A percentile compares a stretch with the other conserved stretches of the same genome.
Evolutionary conservation across 2,113 vertebrate species (phyloP).

Genomic region (Otolemur garnettii): DNA sequence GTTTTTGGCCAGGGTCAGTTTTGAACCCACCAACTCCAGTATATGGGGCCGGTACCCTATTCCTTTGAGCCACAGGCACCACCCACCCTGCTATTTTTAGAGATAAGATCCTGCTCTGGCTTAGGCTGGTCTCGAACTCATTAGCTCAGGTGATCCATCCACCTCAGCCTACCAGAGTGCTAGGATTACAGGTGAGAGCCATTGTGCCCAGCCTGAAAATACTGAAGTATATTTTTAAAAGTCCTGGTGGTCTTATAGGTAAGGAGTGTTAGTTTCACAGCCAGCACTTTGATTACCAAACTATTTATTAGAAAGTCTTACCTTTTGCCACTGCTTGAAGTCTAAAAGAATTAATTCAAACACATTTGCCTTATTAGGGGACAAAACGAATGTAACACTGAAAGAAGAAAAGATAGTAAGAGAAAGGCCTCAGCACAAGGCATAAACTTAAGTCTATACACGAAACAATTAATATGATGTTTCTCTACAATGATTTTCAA

Average conservation of each 20-base stretch:
- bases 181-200: too few relatives aligned
- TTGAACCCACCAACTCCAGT: too few relatives aligned
- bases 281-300: not conserved
- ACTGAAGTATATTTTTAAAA: not conserved
- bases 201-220: not conserved
- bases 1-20: too few relatives aligned
- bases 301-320: slow-evolving; percentile 67
- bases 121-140: too few relatives aligned
- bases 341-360: slow-evolving; percentile 67
- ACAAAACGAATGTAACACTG: slow-evolving; percentile 57
- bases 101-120: too few relatives aligned
- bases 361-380: not conserved
- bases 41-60: too few relatives aligned
- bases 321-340: slow-evolving; percentile 78
- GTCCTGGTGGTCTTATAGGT: not conserved
- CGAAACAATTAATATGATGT: not conserved
- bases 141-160: too few relatives aligned
- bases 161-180: too few relatives aligned
- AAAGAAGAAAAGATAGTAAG: slow-evolving; percentile 61
- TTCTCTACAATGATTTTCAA: not conserved
- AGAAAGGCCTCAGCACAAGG: slow-evolving; percentile 46
- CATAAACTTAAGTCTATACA: not conserved
- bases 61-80: too few relatives aligned
- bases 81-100: too few relatives aligned
- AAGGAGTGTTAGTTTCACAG: not conserved